A percentile compares a stretch with the other conserved stretches of the same genome.
These are phyloP conservation scores for Dasysyrphus tricinctus DNA, from an alignment of 2,888 invertebrate species.

Conservation along the genomic window DNA sequence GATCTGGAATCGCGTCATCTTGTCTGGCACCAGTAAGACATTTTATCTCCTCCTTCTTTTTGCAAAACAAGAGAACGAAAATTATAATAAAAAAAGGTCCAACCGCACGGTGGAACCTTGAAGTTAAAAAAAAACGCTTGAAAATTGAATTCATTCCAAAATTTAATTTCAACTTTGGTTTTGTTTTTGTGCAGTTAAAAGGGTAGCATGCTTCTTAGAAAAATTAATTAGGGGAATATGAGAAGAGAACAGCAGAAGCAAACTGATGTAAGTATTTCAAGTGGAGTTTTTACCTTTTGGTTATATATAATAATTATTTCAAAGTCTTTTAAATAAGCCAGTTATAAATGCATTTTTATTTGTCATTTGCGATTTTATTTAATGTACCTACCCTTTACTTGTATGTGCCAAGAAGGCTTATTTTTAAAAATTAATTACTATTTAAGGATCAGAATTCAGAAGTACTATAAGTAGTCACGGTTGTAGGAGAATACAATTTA, in stretches of 20 bases:
- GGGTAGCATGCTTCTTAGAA: background rate
- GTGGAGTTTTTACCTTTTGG: background rate
- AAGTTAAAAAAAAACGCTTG: background rate
- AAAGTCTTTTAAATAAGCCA: no score
- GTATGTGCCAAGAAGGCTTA: no score
- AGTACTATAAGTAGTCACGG: no score
- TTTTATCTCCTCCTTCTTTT: slow-evolving; percentile 57
- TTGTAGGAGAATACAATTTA: no score
- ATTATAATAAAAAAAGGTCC: background rate
- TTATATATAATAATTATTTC: no score
- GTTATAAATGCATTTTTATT: no score
- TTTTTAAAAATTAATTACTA: no score
- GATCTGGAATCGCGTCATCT: slow-evolving; percentile 60
- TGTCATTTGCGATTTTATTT: no score
- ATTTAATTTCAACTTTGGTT: background rate
- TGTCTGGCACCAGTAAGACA: slow-evolving; percentile 72
- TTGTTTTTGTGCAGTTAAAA: background rate
- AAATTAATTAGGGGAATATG: background rate
- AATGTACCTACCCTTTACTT: no score
- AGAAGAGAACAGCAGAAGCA: background rate
- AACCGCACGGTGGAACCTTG: background rate
- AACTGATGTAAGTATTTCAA: background rate
- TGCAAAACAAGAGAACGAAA: slow-evolving; percentile 40
- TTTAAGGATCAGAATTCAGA: no score
- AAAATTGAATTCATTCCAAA: slow-evolving; percentile 10